These are phyloP conservation scores for Drosophila cardini DNA, from an alignment of 1,140 invertebrate genomes.

Conservation along the genomic window DNA sequence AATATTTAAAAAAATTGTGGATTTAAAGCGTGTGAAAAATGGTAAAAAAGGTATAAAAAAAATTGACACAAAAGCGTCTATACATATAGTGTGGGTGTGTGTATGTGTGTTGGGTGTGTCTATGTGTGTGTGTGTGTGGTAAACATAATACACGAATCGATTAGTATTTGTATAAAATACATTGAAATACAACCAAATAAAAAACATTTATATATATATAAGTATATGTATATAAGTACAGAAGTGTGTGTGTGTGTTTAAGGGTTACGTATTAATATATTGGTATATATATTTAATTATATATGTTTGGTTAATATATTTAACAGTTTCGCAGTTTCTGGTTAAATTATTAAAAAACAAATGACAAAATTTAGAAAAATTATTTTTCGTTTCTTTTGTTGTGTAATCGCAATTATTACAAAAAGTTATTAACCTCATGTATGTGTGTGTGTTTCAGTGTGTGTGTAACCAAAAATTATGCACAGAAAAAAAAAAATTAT, in stretches of 20 bases:
- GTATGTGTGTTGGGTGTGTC: conserved; percentile 22
- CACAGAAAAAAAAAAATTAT: conserved; percentile 76
- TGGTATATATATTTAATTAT: conserved; percentile 52
- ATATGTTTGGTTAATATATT: conserved; percentile 4
- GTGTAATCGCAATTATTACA: conserved; percentile 68
- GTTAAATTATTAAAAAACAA: conserved; percentile 11
- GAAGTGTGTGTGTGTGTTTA: conserved; percentile 20
- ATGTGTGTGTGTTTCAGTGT: conserved; percentile 26
- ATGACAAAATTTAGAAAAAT: conserved; percentile 35
- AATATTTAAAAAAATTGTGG: conserved; percentile 8
- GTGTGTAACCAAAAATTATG: conserved; percentile 40
- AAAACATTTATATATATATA: conserved; percentile 21
- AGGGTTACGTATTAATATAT: conserved; percentile 45
- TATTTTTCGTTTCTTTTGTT: conserved; percentile 37
- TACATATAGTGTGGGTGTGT: conserved; percentile 40
- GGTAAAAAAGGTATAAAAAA: conserved; percentile 17
- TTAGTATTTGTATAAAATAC: conserved; percentile 72
- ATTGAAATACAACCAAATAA: conserved; percentile 25
- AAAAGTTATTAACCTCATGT: conserved; percentile 21
- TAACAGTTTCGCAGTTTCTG: too few relatives aligned
- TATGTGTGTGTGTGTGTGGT: conserved; percentile 46
- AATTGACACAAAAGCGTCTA: conserved; percentile 15
- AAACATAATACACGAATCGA: conserved; percentile 82
- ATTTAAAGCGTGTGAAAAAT: conserved; percentile 33
- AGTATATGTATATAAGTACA: conserved; percentile 28